Percentiles rank a stretch among this genome's conserved stretches.
Evolutionary conservation across 1,140 invertebrate genomes (phyloP).

Genomic region (Philotrypesis tridentata): DNA sequence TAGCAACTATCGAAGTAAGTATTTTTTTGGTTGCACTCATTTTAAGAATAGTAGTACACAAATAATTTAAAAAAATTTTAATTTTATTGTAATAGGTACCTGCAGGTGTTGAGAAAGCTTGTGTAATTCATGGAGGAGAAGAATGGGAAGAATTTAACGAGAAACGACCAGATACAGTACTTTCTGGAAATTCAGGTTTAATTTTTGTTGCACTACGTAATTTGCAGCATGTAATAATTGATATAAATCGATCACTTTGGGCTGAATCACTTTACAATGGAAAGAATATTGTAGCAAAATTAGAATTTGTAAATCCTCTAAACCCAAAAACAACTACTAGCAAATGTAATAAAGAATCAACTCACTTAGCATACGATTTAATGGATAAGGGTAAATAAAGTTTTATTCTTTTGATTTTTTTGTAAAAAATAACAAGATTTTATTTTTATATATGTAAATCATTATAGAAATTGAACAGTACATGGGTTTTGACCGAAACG

Average conservation of each 20-base stretch:
- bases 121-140: conserved; percentile 64
- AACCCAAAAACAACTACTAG: conserved; percentile 39
- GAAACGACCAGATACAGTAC: conserved; percentile 57
- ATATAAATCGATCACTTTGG: conserved; percentile 65
- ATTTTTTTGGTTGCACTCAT: conserved; percentile 20
- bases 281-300: conserved; percentile 60
- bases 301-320: conserved; percentile 63
- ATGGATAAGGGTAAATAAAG: conserved; percentile 62
- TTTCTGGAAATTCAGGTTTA: conserved; percentile 63
- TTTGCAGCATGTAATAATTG: conserved; percentile 67
- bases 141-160: conserved; percentile 66
- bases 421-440: conserved; percentile 3
- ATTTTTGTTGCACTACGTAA: conserved; percentile 67
- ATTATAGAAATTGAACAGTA: conserved; percentile 68
- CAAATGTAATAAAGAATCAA: conserved; percentile 54
- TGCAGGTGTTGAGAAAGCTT: conserved; percentile 68
- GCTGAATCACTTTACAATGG: conserved; percentile 49
- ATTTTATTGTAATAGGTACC: conserved; percentile 60
- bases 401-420: background rate
- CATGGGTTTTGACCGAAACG: conserved; percentile 63
- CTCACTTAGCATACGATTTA: conserved; percentile 65
- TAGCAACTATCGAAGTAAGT: conserved; percentile 68
- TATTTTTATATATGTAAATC: background rate
- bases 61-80: conserved; percentile 34
- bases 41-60: background rate